Percentiles rank a stretch among this genome's conserved stretches.
phyloP scores from a whole-genome alignment of 2,797 vertebrate species.

The Sylvilagus floridanus region DNA sequence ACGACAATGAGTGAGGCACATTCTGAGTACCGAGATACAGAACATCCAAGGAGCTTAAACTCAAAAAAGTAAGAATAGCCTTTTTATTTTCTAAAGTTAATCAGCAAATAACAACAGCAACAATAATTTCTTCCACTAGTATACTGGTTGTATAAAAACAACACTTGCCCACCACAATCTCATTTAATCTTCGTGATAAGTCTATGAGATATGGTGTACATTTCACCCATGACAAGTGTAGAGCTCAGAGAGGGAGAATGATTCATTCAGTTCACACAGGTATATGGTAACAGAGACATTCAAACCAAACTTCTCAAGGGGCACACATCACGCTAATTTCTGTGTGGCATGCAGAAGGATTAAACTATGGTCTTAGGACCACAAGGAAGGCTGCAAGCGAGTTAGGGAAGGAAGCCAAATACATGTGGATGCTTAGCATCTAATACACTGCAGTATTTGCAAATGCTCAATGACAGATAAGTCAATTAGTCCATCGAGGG shows the following conservation, averaged over 20 bases:
- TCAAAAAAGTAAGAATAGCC: not conserved
- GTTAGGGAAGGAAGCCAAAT: slow-evolving; percentile 52
- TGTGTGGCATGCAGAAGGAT: slow-evolving; percentile 62
- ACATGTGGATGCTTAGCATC: slow-evolving; percentile 54
- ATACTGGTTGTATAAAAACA: not conserved
- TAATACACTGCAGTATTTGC: slow-evolving; percentile 23
- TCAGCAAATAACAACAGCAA: not conserved
- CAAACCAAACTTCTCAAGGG: slow-evolving; percentile 60
- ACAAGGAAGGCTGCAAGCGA: slow-evolving; percentile 38
- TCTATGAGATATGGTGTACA: not conserved
- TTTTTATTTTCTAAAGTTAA: not conserved
- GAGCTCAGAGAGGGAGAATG: slow-evolving; percentile 37
- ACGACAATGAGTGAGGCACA: not conserved
- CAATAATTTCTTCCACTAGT: not conserved
- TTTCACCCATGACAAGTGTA: not conserved
- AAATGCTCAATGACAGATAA: slow-evolving; percentile 37
- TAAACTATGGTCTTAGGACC: slow-evolving; percentile 59
- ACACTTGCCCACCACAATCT: not conserved
- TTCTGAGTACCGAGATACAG: not conserved
- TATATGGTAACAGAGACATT: slow-evolving; percentile 46
- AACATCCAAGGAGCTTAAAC: not conserved
- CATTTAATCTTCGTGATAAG: slow-evolving; percentile 9
- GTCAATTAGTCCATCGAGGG: not conserved
- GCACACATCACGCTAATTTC: slow-evolving; percentile 67
- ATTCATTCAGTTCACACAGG: slow-evolving; percentile 26